Conservation (phyloP, 1,140 invertebrate genomes). For the Rhagoletis pomonella region DNA sequence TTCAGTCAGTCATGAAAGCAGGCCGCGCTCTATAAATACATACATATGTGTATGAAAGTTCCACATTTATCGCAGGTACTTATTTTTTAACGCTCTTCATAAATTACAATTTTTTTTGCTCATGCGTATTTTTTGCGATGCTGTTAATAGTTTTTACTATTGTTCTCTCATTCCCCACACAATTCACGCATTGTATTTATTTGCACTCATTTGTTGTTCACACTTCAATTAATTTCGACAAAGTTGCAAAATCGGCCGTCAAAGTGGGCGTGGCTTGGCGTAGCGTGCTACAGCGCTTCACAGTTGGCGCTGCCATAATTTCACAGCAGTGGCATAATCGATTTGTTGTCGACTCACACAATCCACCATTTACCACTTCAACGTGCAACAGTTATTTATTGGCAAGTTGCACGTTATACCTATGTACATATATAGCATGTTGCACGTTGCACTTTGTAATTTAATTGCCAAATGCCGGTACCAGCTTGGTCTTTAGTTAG, state of each 20-base stretch:
- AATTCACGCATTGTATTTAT: neutral
- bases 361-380: neutral
- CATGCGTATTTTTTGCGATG: too few relatives aligned
- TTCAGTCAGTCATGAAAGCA: too few relatives aligned
- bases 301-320: constrained; percentile 26
- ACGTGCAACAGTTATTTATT: neutral
- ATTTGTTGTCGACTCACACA: too few relatives aligned
- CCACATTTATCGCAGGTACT: too few relatives aligned
- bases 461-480: constrained; percentile 30
- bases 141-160: too few relatives aligned
- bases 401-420: neutral
- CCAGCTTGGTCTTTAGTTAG: neutral
- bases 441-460: constrained; percentile 9
- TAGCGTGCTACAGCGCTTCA: constrained; percentile 8
- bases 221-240: constrained; percentile 34
- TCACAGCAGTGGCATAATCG: constrained; percentile 47
- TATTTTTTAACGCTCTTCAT: too few relatives aligned
- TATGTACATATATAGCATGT: neutral
- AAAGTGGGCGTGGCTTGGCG: constrained; percentile 7
- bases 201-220: neutral
- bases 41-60: too few relatives aligned
- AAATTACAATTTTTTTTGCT: too few relatives aligned
- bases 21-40: too few relatives aligned
- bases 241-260: neutral
- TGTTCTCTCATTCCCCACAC: neutral